Conservation (phyloP, 1,140 invertebrate species). For the Riptortus pedestris region DNA sequence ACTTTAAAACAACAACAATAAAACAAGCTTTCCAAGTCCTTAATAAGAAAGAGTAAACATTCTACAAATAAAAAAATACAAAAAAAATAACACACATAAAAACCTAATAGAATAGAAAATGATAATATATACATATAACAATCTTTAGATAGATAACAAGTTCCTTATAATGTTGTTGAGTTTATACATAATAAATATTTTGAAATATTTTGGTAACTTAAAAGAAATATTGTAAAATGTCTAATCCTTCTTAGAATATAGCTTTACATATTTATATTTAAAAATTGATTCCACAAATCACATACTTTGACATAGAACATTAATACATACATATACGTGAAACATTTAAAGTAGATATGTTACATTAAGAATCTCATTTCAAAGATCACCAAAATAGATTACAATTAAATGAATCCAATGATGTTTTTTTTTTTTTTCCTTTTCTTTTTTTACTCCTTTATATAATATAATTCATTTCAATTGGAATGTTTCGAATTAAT, state of each 20-base stretch:
- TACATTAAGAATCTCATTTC: slow-evolving; percentile 8
- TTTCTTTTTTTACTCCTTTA: no score
- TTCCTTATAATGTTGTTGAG: background rate
- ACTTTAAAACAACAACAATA: background rate
- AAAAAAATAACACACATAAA: slow-evolving; percentile 1
- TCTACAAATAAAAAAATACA: slow-evolving; percentile 2
- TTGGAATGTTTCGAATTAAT: background rate
- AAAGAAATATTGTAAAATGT: slow-evolving; percentile 7
- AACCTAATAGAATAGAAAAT: background rate
- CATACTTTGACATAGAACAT: background rate
- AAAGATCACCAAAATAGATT: background rate
- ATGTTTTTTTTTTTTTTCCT: background rate
- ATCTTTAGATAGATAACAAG: background rate
- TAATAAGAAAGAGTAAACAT: slow-evolving; percentile 11
- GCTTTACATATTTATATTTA: background rate
- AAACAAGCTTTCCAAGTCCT: background rate
- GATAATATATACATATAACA: background rate
- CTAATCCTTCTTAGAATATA: slow-evolving; percentile 12
- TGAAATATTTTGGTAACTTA: slow-evolving; percentile 15
- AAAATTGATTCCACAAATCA: slow-evolving; percentile 14
- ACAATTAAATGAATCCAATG: background rate
- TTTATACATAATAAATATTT: slow-evolving; percentile 9
- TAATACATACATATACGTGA: background rate
- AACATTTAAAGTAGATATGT: slow-evolving; percentile 11
- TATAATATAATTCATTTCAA: no score